These are phyloP conservation scores for Oncorhynchus clarkii DNA, from an alignment of 2,113 vertebrate genomes.

Conservation along the genomic window DNA sequence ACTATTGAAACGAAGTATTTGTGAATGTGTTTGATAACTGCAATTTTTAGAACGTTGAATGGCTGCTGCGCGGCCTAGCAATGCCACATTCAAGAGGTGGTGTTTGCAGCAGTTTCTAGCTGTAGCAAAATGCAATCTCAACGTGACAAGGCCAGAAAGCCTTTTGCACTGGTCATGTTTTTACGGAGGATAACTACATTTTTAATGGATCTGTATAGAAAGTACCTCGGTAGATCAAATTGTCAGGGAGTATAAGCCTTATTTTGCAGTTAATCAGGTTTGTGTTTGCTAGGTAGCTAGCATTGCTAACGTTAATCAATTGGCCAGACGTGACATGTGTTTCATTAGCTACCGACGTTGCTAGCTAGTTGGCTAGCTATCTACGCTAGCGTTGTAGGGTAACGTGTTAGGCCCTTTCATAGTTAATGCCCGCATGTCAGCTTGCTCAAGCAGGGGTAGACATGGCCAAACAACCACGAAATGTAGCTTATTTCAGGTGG, in stretches of 20 bases:
- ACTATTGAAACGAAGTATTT: not conserved
- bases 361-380: not conserved
- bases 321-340: not conserved
- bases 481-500: not conserved
- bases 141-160: slow-evolving; percentile 12
- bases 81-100: too few relatives aligned
- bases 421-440: not conserved
- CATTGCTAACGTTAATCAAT: not conserved
- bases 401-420: not conserved
- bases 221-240: too few relatives aligned
- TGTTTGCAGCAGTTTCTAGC: too few relatives aligned
- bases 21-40: not conserved
- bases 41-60: not conserved
- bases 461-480: not conserved
- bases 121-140: not conserved
- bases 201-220: not conserved
- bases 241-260: too few relatives aligned
- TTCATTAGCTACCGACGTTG: not conserved
- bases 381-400: not conserved
- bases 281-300: not conserved
- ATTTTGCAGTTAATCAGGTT: too few relatives aligned
- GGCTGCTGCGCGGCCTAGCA: not conserved
- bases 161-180: not conserved
- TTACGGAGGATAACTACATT: not conserved
- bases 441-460: not conserved